Evolutionary conservation across 2,113 vertebrate species (phyloP), one percentile per base, ranked within the genome.

Genomic region (Pica pica): DNA sequence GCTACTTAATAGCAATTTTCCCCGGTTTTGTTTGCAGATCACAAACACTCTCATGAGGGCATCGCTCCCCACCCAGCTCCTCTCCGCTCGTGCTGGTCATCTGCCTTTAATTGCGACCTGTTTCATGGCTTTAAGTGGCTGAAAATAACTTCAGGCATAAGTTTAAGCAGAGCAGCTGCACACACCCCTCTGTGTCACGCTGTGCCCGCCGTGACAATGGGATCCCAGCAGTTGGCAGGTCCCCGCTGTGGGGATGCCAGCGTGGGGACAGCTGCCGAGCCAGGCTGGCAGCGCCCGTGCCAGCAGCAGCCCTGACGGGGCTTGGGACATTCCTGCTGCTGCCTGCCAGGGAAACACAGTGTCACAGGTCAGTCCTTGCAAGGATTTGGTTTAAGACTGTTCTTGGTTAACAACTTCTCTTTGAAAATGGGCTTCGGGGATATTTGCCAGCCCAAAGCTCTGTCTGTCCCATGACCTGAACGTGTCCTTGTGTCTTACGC

Each of bases 401-500:
- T 52, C 27, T 41, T 10, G 10, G n/a, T 73, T 24, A n/a, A 9
- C 14, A 24, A 0, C 5, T 92, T n/a, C 6, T 14, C 31, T 26
- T 24, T 35, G 21, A 33, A 77, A 61, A 9, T 11, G 0, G 1
- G 23, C 3, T 28, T 13, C 0, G 1, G 46, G 55, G 70, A 30
- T 59, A 2, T 33, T 10, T 61, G n/a, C 16, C 11, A 39, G 76
- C 28, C 11, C 41, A 11, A 4, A 55, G 47, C 8, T 56, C 4
- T 20, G 30, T 33, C 16, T 69, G 41, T n/a, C 61, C 67, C n/a
- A 0, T 2, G 18, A 12, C 30, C 42, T 26, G 23, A 9, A 4
- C 1, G 0, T 2, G 30, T 24, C 44, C 4, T 0, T 5, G 49
- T 27, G 37, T 11, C 14, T 37, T 4, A 1, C 0, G 8, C n/a